These are phyloP conservation scores for Thalassoma bifasciatum DNA, from an alignment of 2,113 vertebrate species.

Conservation along the genomic window DNA sequence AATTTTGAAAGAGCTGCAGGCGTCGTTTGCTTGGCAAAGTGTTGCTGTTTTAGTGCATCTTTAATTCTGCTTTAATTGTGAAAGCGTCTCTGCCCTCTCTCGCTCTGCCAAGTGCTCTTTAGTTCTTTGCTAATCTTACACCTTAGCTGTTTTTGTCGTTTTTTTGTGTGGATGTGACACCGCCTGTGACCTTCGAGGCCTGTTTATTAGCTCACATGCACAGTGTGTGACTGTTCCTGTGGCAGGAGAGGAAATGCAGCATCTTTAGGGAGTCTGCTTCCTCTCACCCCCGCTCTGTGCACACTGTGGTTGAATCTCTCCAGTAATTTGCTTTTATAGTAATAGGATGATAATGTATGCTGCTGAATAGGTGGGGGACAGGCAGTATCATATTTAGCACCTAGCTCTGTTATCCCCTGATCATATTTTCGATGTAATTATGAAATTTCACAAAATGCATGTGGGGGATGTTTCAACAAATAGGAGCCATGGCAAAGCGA, in stretches of 20 bases:
- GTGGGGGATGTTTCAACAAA: conserved; percentile 77
- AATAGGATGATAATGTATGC: conserved; percentile 73
- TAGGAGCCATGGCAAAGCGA: conserved; percentile 76
- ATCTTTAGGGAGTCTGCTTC: conserved; percentile 34
- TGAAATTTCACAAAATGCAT: conserved; percentile 74
- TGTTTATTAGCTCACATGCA: conserved; percentile 65
- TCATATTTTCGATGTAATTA: conserved; percentile 79
- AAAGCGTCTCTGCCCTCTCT: conserved; percentile 58
- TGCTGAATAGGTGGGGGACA: conserved; percentile 61
- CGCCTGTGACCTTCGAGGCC: conserved; percentile 64
- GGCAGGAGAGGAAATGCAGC: conserved; percentile 19
- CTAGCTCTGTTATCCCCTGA: conserved; percentile 70
- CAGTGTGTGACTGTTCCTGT: neutral
- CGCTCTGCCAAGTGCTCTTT: conserved; percentile 78
- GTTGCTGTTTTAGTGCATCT: conserved; percentile 83
- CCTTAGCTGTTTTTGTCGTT: conserved; percentile 69
- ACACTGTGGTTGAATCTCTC: conserved; percentile 21
- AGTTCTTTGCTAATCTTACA: conserved; percentile 77
- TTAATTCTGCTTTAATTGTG: conserved; percentile 84
- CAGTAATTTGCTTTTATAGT: conserved; percentile 55
- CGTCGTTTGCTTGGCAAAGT: conserved; percentile 85
- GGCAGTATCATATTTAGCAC: conserved; percentile 73
- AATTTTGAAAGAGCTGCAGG: conserved; percentile 85
- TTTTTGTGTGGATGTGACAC: conserved; percentile 71
- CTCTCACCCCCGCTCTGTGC: neutral